Conservation (phyloP, 2,888 invertebrate species). For the Dryococelus australis region DNA sequence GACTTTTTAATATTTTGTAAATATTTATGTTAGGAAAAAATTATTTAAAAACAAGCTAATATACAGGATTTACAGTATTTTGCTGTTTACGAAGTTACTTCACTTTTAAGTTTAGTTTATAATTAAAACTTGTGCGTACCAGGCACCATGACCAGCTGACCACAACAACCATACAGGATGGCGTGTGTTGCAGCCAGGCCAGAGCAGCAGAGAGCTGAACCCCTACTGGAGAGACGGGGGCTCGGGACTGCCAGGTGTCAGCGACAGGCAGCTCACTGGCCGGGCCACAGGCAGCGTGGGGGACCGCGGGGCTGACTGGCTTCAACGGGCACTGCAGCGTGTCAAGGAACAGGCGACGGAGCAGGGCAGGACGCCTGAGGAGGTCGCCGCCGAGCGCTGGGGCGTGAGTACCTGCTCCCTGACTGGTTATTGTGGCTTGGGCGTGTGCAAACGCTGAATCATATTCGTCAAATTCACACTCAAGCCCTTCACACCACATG, state of each 20-base stretch:
- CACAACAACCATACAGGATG: too few species aligned
- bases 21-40: too few species aligned
- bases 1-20: too few species aligned
- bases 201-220: constrained; percentile 81
- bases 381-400: constrained; percentile 66
- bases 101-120: too few species aligned
- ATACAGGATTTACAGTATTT: too few species aligned
- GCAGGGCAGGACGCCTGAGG: constrained; percentile 62
- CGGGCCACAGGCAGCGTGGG: constrained; percentile 54
- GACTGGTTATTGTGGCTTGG: background rate
- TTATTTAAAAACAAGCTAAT: too few species aligned
- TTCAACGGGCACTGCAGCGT: constrained; percentile 62
- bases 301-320: constrained; percentile 64
- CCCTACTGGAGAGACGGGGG: constrained; percentile 94
- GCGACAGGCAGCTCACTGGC: constrained; percentile 50
- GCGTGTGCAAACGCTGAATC: background rate
- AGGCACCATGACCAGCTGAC: too few species aligned
- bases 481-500: background rate
- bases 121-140: too few species aligned
- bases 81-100: too few species aligned
- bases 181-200: constrained; percentile 68
- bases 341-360: constrained; percentile 64
- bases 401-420: constrained; percentile 59
- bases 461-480: background rate
- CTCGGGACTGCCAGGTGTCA: constrained; percentile 74